These are phyloP conservation scores for Mythimna loreyi DNA, from an alignment of 2,888 invertebrate species.

Conservation along the genomic window DNA sequence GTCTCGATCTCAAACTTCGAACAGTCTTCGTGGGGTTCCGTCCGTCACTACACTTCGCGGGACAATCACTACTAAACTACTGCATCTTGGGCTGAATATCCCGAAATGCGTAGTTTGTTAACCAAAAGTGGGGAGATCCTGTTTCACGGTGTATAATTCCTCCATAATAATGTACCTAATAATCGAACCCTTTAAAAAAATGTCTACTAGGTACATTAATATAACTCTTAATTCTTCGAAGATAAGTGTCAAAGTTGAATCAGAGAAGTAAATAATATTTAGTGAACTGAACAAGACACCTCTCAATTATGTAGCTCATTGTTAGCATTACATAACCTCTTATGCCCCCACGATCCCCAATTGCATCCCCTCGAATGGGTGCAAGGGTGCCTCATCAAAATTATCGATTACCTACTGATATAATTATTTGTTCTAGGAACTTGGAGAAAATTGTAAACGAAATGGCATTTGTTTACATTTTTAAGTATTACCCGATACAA, in stretches of 20 bases:
- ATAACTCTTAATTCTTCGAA: not conserved
- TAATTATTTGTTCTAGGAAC: not conserved
- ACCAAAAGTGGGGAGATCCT: slow-evolving; percentile 5
- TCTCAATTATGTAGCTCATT: not conserved
- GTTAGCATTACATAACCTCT: slow-evolving; percentile 1
- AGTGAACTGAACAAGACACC: not conserved
- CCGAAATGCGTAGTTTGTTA: not conserved
- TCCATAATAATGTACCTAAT: not conserved
- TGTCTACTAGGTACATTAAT: not conserved
- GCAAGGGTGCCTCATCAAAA: not conserved
- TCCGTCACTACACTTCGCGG: not conserved
- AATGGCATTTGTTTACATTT: too few species aligned
- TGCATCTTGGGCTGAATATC: not conserved
- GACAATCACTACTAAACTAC: not conserved
- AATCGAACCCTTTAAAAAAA: slow-evolving; percentile 10
- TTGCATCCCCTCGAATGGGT: too few species aligned
- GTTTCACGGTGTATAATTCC: slow-evolving; percentile 10
- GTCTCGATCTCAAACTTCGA: not conserved
- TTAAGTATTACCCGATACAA: too few species aligned
- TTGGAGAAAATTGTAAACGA: not conserved
- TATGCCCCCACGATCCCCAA: too few species aligned
- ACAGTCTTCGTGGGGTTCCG: not conserved
- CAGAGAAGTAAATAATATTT: not conserved
- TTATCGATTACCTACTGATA: not conserved
- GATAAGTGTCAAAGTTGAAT: slow-evolving; percentile 7